Percentiles rank a stretch among this genome's conserved stretches.
Conservation (phyloP, 2,113 vertebrate species). For the Oreotrochilus melanogaster region DNA sequence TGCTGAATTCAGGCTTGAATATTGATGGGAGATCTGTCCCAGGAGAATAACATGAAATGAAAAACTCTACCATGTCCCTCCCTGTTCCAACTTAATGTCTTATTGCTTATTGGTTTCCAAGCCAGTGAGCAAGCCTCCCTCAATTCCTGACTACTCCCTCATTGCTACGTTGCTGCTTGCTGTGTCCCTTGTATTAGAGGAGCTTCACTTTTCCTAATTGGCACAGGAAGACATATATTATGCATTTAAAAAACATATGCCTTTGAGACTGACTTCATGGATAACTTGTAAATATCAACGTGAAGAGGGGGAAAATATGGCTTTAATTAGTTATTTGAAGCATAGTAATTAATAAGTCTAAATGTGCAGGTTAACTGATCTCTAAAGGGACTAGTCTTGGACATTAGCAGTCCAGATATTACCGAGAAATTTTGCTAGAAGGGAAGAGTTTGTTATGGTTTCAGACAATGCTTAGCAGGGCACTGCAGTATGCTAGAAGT, state of each 20-base stretch:
- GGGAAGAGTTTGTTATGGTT: neutral
- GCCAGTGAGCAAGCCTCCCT: rapidly evolving
- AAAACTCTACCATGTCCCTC: neutral
- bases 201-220: neutral
- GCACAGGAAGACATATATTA: neutral
- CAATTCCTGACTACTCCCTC: neutral
- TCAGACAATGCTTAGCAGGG: neutral
- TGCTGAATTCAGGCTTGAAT: neutral
- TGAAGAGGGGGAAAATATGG: neutral
- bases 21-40: neutral
- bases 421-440: neutral
- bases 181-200: neutral
- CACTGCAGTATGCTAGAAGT: neutral
- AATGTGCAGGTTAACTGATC: neutral
- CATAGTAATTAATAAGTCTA: neutral
- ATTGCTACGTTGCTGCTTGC: neutral
- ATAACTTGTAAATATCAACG: neutral
- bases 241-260: neutral
- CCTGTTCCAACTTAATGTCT: neutral
- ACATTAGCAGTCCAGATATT: neutral
- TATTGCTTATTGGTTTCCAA: neutral
- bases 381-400: neutral
- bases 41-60: neutral
- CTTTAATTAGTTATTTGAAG: neutral
- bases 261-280: neutral